phyloP scores from a whole-genome alignment of 2,888 invertebrate genomes.

The Tinea pellionella region DNA sequence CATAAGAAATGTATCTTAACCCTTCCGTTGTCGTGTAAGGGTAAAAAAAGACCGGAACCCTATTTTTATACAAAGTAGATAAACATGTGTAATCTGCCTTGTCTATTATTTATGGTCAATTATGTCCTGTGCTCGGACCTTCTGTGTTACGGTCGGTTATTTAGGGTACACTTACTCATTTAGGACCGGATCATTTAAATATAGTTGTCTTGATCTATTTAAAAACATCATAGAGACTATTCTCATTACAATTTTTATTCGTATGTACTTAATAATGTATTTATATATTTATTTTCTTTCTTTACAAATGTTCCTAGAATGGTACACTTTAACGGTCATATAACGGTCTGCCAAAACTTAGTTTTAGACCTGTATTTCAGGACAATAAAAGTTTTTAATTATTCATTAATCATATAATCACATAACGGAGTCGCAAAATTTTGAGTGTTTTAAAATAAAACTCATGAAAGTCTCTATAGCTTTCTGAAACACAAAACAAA shows the following conservation, averaged over 20 bases:
- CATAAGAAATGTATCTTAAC: constrained; percentile 8
- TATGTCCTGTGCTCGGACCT: constrained; percentile 45
- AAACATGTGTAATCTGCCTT: constrained; percentile 48
- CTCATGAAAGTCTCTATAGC: constrained; percentile 24
- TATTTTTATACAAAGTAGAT: constrained; percentile 26
- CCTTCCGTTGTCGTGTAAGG: neutral
- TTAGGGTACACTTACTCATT: constrained; percentile 35
- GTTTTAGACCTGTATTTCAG: too few relatives aligned
- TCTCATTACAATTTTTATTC: neutral
- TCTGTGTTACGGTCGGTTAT: constrained; percentile 41
- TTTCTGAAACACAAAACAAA: constrained; percentile 18
- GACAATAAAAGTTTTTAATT: too few relatives aligned
- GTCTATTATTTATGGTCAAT: constrained; percentile 63
- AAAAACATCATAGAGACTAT: neutral
- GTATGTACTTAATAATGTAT: too few relatives aligned
- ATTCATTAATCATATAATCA: too few relatives aligned
- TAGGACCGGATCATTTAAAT: constrained; percentile 32
- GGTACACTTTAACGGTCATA: too few relatives aligned
- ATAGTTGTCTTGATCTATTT: constrained; percentile 33
- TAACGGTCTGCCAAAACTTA: too few relatives aligned
- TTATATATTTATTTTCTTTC: too few relatives aligned
- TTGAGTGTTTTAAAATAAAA: too few relatives aligned
- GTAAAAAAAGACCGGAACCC: constrained; percentile 22
- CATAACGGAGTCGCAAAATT: too few relatives aligned
- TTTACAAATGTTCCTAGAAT: too few relatives aligned